These are phyloP conservation scores for Cylas formicarius DNA, from an alignment of 1,140 invertebrate species.

Conservation along the genomic window DNA sequence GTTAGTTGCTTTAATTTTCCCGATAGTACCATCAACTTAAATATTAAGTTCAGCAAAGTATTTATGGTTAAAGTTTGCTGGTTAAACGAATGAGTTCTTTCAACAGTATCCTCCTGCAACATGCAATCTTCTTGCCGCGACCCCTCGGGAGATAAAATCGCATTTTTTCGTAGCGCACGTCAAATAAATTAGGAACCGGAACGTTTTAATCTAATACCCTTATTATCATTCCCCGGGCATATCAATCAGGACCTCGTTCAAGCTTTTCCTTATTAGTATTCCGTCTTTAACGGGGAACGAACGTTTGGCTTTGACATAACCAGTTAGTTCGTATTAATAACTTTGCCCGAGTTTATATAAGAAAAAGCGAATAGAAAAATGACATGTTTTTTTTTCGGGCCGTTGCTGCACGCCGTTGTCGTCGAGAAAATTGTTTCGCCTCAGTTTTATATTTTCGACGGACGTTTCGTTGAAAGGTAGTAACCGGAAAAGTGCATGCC, in stretches of 20 bases:
- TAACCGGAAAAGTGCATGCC: constrained; percentile 40
- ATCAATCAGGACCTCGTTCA: constrained; percentile 37
- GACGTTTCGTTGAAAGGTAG: constrained; percentile 34
- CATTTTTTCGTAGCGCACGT: too few species aligned
- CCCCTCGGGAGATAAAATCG: too few species aligned
- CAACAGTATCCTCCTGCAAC: too few species aligned
- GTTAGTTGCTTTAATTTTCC: too few species aligned
- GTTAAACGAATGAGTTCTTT: too few species aligned
- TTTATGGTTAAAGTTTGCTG: too few species aligned
- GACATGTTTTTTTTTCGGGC: constrained; percentile 37
- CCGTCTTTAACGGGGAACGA: constrained; percentile 38
- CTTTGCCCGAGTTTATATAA: constrained; percentile 40
- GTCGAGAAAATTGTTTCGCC: constrained; percentile 33
- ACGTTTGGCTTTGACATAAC: constrained; percentile 45
- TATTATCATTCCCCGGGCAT: constrained; percentile 40
- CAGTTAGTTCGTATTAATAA: constrained; percentile 45
- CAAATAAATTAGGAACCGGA: too few species aligned
- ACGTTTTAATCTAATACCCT: too few species aligned
- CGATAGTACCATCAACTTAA: too few species aligned
- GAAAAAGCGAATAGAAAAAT: constrained; percentile 43
- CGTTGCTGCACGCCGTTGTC: too few species aligned
- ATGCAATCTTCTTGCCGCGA: too few species aligned
- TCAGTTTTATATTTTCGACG: constrained; percentile 31
- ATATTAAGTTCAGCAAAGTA: too few species aligned
- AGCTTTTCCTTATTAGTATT: constrained; percentile 42